A percentile compares a stretch with the other conserved stretches of the same genome.
These are phyloP conservation scores for Bolinopsis microptera DNA, from an alignment of 37 sponge, comb jelly and placozoan genomes.

Conservation along the genomic window DNA sequence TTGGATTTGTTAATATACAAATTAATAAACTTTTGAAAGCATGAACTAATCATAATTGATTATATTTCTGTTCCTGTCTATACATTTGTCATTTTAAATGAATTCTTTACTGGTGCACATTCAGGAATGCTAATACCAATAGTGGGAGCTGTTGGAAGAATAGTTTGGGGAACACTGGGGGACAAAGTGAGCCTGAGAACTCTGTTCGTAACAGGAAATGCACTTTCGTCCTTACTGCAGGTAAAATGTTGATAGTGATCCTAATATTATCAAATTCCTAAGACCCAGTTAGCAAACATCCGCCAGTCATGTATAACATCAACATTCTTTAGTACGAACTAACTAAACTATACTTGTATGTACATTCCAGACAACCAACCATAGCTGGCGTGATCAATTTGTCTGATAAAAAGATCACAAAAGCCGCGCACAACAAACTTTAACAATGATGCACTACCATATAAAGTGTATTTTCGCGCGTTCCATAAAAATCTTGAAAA, in stretches of 20 bases:
- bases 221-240: neutral
- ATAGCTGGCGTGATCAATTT: too few species aligned
- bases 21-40: too few species aligned
- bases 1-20: too few species aligned
- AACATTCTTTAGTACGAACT: too few species aligned
- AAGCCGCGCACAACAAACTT: neutral
- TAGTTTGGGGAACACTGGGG: slow-evolving; percentile 31
- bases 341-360: too few species aligned
- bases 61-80: too few species aligned
- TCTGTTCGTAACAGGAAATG: neutral
- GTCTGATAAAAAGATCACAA: neutral
- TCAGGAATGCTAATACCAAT: slow-evolving; percentile 44
- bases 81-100: too few species aligned
- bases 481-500: neutral
- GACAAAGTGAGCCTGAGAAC: neutral
- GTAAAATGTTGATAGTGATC: neutral
- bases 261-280: too few species aligned
- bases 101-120: neutral
- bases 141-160: slow-evolving; percentile 53
- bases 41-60: too few species aligned
- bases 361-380: too few species aligned
- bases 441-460: neutral
- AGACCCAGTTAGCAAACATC: too few species aligned
- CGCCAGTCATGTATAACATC: too few species aligned
- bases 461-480: neutral